Evolutionary conservation across 2,888 invertebrate species (phyloP).

Genomic region (Portevinia maculata): DNA sequence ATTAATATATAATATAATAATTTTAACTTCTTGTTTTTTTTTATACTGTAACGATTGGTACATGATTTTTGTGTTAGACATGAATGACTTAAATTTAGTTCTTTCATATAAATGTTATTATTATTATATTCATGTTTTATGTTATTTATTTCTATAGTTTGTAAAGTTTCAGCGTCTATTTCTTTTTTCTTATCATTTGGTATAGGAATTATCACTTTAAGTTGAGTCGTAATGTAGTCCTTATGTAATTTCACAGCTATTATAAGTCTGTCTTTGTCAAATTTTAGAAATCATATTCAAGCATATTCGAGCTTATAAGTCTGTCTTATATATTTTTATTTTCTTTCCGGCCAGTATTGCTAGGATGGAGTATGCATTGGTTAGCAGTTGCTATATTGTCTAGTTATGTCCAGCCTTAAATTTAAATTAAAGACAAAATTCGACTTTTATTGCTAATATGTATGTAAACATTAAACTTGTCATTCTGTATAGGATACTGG

Average conservation of each 20-base stretch:
- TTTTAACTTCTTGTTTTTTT: background rate
- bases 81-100: conserved; percentile 11
- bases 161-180: background rate
- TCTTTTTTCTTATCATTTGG: conserved; percentile 14
- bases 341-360: background rate
- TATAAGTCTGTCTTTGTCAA: no score
- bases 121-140: background rate
- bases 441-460: no score
- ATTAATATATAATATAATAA: background rate
- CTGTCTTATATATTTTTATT: background rate
- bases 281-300: background rate
- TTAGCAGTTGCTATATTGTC: conserved; percentile 4
- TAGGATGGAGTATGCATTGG: background rate
- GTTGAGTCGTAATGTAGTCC: conserved; percentile 2
- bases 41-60: background rate
- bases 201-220: conserved; percentile 17
- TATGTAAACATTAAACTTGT: no score
- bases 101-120: conserved; percentile 8
- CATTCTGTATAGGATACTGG: no score
- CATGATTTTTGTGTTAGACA: conserved; percentile 5
- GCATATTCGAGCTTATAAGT: background rate
- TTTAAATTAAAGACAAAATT: no score
- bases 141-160: conserved; percentile 8
- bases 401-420: no score
- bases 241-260: background rate